Conservation (phyloP, 1,140 invertebrate genomes). For the Phenacoccus solenopsis region DNA sequence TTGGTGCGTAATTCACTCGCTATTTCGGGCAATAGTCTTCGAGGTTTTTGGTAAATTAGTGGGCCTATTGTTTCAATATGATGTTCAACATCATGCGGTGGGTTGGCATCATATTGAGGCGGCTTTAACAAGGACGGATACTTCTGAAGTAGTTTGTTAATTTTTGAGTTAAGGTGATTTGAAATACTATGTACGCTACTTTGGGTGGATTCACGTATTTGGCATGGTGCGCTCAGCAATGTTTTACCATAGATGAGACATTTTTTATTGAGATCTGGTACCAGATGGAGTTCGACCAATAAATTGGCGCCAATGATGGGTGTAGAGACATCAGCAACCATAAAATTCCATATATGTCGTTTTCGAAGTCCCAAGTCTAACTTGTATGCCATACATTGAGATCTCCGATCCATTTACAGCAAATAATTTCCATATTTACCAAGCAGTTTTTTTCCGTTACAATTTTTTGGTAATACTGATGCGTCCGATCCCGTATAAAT, state of each 20-base stretch:
- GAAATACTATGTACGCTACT: neutral
- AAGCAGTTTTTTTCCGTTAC: too few relatives aligned
- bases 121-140: neutral
- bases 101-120: neutral
- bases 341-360: neutral
- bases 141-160: neutral
- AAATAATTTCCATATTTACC: neutral
- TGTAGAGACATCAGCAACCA: neutral
- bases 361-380: too few relatives aligned
- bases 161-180: neutral
- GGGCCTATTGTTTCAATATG: neutral
- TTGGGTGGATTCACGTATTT: neutral
- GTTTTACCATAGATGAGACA: neutral
- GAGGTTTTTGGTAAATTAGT: neutral
- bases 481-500: neutral
- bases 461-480: neutral
- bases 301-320: neutral
- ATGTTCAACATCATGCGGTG: neutral
- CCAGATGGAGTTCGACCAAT: neutral
- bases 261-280: neutral
- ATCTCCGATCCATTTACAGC: slow-evolving; percentile 14
- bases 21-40: slow-evolving; percentile 21
- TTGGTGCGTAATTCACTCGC: slow-evolving; percentile 24
- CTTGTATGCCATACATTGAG: neutral
- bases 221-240: neutral